A percentile compares a stretch with the other conserved stretches of the same genome.
Evolutionary conservation across 53 echinoderm and acorn worm genomes (phyloP).

Genomic region (Glandiceps talaboti): DNA sequence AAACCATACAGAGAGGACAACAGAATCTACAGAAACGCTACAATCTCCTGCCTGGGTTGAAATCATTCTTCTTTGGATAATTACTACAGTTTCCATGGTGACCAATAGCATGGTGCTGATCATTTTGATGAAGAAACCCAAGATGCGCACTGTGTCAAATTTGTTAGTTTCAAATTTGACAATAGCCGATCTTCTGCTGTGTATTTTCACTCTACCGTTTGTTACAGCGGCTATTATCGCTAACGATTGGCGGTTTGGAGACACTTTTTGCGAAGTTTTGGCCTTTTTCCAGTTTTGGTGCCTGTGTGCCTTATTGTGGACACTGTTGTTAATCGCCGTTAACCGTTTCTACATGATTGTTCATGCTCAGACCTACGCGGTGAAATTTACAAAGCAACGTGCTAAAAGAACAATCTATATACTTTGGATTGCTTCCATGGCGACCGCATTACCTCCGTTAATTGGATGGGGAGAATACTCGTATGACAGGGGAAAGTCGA

Average conservation of each 20-base stretch:
- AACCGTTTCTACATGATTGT: conserved; percentile 48
- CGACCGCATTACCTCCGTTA: conserved; percentile 39
- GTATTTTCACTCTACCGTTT: conserved; percentile 40
- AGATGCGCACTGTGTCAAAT: conserved; percentile 49
- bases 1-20: not conserved
- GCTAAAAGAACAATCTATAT: conserved; percentile 20
- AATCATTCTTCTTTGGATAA: not conserved
- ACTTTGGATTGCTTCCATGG: conserved; percentile 33
- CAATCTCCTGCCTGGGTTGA: not conserved
- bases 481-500: conserved; percentile 24
- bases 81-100: not conserved
- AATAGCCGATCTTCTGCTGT: conserved; percentile 35
- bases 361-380: conserved; percentile 30
- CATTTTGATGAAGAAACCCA: conserved; percentile 40
- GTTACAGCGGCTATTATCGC: conserved; percentile 23
- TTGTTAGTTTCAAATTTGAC: conserved; percentile 45
- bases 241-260: conserved; percentile 33
- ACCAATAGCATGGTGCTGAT: conserved; percentile 34
- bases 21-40: not conserved
- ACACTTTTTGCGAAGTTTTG: conserved; percentile 28
- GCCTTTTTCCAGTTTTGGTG: conserved; percentile 50
- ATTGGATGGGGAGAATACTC: conserved; percentile 42
- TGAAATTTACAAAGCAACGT: conserved; percentile 32
- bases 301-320: conserved; percentile 35
- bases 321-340: conserved; percentile 37